Percentiles rank a stretch among this genome's conserved stretches.
Conservation (phyloP, 2,888 invertebrate species). For the Labia minor region DNA sequence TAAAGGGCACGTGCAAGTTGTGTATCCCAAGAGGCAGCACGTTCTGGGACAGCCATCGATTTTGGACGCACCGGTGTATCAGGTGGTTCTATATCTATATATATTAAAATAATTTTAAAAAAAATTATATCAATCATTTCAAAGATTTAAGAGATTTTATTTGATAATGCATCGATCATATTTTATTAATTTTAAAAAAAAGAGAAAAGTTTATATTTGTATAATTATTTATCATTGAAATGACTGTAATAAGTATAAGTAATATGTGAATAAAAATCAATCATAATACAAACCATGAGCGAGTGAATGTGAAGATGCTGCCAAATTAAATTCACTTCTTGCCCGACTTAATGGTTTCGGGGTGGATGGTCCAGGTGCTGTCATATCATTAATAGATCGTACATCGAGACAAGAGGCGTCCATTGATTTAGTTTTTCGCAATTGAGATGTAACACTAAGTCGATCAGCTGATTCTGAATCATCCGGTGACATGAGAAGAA, state of each 20-base stretch:
- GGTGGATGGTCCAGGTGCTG: conserved; percentile 39
- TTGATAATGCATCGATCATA: not conserved
- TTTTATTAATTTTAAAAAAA: not conserved
- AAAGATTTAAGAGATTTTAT: not conserved
- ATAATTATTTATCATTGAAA: too few relatives aligned
- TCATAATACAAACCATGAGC: conserved; percentile 46
- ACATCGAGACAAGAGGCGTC: conserved; percentile 80
- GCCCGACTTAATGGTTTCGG: conserved; percentile 62
- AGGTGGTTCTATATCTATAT: conserved; percentile 8
- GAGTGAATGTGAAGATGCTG: conserved; percentile 57
- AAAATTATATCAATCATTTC: not conserved
- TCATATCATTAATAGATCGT: conserved; percentile 37
- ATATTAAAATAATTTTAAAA: conserved; percentile 13
- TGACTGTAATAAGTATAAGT: not conserved
- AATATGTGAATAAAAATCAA: conserved; percentile 17
- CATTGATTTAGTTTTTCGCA: conserved; percentile 78
- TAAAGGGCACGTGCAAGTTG: conserved; percentile 76
- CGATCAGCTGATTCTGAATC: conserved; percentile 29
- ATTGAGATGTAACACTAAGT: conserved; percentile 62
- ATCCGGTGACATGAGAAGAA: not conserved
- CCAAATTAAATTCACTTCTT: conserved; percentile 78
- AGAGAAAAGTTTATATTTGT: not conserved
- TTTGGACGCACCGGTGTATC: conserved; percentile 32
- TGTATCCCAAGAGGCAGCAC: conserved; percentile 47
- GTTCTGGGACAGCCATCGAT: conserved; percentile 40